These are phyloP conservation scores for Galaxea fascicularis DNA, from an alignment of 92 coral and sea anemone genomes.

Conservation along the genomic window DNA sequence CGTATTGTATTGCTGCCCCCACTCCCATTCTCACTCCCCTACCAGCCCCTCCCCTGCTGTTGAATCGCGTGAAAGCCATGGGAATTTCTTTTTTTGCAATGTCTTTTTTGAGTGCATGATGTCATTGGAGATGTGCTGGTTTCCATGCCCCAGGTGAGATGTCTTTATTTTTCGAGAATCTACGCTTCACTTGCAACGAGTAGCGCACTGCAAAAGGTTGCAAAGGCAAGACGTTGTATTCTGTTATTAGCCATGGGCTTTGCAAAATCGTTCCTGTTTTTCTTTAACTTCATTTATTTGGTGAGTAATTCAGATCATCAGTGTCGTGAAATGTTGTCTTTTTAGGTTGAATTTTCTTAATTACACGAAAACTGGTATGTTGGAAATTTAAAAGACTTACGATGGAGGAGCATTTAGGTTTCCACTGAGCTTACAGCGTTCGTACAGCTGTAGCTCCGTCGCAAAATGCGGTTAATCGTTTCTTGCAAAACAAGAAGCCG, in stretches of 20 bases:
- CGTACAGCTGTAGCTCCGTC: too few species aligned
- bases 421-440: too few species aligned
- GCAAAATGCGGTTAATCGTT: too few species aligned
- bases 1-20: too few species aligned
- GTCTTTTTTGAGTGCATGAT: background rate
- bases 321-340: too few species aligned
- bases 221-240: too few species aligned
- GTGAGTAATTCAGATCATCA: constrained; percentile 51
- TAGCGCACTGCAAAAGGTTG: background rate
- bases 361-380: too few species aligned
- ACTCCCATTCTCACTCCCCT: too few species aligned
- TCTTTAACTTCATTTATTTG: constrained; percentile 75
- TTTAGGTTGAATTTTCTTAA: background rate
- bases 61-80: constrained; percentile 1
- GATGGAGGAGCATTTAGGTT: too few species aligned
- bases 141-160: constrained; percentile 13
- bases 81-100: background rate
- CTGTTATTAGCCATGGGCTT: constrained; percentile 41
- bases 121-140: constrained; percentile 14
- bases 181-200: background rate
- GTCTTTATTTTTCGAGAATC: constrained; percentile 1
- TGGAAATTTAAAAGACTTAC: too few species aligned
- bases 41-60: too few species aligned
- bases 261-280: constrained; percentile 81
- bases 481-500: too few species aligned